These are phyloP conservation scores for Acleris emargana DNA, from an alignment of 2,888 invertebrate genomes.

Conservation along the genomic window DNA sequence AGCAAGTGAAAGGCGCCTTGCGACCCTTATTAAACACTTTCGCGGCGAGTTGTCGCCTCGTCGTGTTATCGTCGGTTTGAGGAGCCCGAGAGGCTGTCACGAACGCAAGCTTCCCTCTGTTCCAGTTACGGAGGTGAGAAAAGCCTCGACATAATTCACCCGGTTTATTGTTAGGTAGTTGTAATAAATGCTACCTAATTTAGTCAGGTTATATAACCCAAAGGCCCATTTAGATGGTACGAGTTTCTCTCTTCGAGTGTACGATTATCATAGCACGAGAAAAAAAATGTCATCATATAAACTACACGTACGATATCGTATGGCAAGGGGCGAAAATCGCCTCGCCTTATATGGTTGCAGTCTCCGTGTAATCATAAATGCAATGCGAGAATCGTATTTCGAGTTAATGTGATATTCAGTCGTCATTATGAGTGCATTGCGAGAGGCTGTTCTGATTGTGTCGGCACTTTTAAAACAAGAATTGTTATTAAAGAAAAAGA, in stretches of 20 bases:
- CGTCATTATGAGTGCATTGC: background rate
- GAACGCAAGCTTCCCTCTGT: background rate
- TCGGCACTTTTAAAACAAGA: constrained; percentile 5
- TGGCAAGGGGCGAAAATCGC: no score
- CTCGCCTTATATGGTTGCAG: background rate
- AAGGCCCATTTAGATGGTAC: no score
- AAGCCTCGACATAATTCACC: no score
- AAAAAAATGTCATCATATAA: no score
- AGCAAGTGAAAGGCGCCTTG: constrained; percentile 7
- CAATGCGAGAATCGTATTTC: background rate
- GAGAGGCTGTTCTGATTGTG: constrained; percentile 5
- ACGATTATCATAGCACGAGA: no score
- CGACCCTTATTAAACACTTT: constrained; percentile 27
- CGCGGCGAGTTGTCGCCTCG: constrained; percentile 8
- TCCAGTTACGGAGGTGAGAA: no score
- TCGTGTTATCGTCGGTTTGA: background rate
- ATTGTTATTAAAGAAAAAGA: constrained; percentile 2
- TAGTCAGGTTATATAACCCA: no score
- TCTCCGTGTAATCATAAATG: background rate
- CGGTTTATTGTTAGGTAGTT: no score
- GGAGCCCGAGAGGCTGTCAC: background rate
- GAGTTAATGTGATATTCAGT: background rate
- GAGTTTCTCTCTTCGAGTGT: no score
- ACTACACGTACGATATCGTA: no score
- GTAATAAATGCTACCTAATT: no score